A percentile compares a stretch with the other conserved stretches of the same genome.
Evolutionary conservation across 1,140 invertebrate genomes (phyloP).

Genomic region (Thaumatotibia leucotreta): DNA sequence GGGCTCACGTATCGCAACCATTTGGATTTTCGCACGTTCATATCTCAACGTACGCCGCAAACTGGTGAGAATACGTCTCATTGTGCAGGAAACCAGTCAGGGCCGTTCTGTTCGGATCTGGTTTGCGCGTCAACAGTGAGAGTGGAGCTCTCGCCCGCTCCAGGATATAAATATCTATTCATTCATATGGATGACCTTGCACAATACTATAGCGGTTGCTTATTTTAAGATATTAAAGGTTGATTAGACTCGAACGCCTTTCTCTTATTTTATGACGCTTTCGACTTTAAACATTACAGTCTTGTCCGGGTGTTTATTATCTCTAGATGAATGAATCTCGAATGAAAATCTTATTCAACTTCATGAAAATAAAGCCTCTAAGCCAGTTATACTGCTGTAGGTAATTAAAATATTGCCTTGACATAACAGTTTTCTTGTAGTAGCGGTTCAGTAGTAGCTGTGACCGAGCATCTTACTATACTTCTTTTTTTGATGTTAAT

Average conservation of each 20-base stretch:
- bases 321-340: background rate
- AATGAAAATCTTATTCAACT: background rate
- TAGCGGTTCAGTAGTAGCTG: background rate
- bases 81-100: background rate
- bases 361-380: background rate
- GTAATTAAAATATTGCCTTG: background rate
- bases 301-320: background rate
- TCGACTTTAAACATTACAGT: background rate
- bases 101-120: slow-evolving; percentile 8
- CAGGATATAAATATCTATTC: slow-evolving; percentile 6
- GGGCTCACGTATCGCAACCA: background rate
- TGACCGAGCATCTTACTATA: background rate
- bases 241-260: background rate
- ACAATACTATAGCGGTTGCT: background rate
- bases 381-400: background rate
- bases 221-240: background rate
- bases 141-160: background rate
- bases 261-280: background rate
- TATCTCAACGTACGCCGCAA: background rate
- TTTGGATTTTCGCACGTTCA: background rate
- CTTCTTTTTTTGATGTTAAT: background rate
- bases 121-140: slow-evolving; percentile 11
- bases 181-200: slow-evolving; percentile 8
- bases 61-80: background rate
- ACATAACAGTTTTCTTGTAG: slow-evolving; percentile 7